Percentiles rank a stretch among this genome's conserved stretches.
These are phyloP conservation scores for Oncorhynchus masou DNA, from an alignment of 2,113 vertebrate genomes.

Conservation along the genomic window DNA sequence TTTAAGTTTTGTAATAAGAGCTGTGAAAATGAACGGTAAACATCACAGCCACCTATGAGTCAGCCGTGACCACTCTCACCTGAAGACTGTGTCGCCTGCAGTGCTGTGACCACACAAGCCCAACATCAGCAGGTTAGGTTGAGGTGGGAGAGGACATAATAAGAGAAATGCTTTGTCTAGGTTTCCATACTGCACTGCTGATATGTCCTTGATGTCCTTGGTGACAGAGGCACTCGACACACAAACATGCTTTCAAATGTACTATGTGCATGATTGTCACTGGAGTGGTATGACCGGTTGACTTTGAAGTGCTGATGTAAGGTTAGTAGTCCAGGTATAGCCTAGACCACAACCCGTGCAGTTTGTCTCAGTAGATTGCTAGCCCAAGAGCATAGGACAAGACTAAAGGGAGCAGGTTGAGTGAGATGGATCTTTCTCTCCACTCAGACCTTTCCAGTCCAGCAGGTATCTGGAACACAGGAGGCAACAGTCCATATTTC, in stretches of 20 bases:
- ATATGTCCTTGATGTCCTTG: not conserved
- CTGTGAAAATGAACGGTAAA: slow-evolving; percentile 4
- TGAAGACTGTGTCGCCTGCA: slow-evolving; percentile 6
- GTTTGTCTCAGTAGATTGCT: not conserved
- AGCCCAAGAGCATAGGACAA: not conserved
- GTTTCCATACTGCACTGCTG: not conserved
- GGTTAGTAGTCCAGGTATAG: not conserved
- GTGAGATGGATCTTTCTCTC: slow-evolving; percentile 25
- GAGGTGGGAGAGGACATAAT: not conserved
- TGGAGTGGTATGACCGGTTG: no score
- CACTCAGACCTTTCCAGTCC: slow-evolving; percentile 24
- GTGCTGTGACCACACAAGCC: not conserved
- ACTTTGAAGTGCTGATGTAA: no score
- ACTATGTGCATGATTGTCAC: not conserved
- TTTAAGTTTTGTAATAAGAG: no score
- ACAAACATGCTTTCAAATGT: not conserved
- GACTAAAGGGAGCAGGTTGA: slow-evolving; percentile 7
- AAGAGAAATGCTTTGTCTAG: not conserved
- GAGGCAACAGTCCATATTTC: slow-evolving; percentile 13
- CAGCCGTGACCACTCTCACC: not conserved
- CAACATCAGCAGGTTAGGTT: no score
- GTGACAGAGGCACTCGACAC: not conserved
- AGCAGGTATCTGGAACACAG: slow-evolving; percentile 24
- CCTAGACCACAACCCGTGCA: no score
- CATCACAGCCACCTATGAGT: slow-evolving; percentile 25